A percentile compares a stretch with the other conserved stretches of the same genome.
Conservation (phyloP, 1,140 invertebrate genomes). For the Atopsyche davidsoni region DNA sequence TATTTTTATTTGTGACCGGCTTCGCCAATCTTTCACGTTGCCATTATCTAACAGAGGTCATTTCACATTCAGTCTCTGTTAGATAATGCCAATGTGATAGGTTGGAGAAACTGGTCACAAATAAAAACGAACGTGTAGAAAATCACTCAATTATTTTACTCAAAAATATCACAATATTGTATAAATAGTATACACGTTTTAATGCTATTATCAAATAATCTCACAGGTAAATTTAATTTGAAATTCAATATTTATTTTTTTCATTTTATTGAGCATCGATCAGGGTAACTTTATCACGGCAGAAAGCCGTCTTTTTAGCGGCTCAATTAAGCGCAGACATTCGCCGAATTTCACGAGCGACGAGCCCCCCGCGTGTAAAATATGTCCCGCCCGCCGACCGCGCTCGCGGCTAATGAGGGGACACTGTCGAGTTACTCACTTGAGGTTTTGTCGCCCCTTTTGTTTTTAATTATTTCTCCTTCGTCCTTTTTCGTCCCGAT, state of each 20-base stretch:
- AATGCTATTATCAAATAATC: too few relatives aligned
- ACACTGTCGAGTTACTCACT: constrained; percentile 20
- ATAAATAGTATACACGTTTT: too few relatives aligned
- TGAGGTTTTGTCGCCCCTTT: constrained; percentile 6
- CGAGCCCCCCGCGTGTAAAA: constrained; percentile 11
- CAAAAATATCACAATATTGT: too few relatives aligned
- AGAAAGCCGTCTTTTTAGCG: not conserved
- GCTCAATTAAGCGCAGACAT: not conserved
- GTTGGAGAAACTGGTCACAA: too few relatives aligned
- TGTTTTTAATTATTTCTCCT: constrained; percentile 4
- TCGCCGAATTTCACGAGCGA: constrained; percentile 1
- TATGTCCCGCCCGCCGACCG: constrained; percentile 13
- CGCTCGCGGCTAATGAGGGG: constrained; percentile 22
- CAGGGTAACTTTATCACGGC: not conserved
- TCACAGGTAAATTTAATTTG: not conserved
- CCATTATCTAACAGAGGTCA: too few relatives aligned
- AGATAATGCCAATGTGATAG: too few relatives aligned
- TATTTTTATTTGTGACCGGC: too few relatives aligned
- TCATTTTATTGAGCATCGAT: not conserved
- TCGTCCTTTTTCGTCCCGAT: constrained; percentile 1
- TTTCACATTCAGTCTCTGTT: too few relatives aligned
- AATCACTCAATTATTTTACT: too few relatives aligned
- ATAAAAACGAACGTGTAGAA: too few relatives aligned
- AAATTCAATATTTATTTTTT: not conserved
- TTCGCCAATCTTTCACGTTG: too few relatives aligned